A percentile compares a stretch with the other conserved stretches of the same genome.
These are phyloP conservation scores for Oedothorax gibbosus DNA, from an alignment of 1,140 invertebrate genomes.

Conservation along the genomic window DNA sequence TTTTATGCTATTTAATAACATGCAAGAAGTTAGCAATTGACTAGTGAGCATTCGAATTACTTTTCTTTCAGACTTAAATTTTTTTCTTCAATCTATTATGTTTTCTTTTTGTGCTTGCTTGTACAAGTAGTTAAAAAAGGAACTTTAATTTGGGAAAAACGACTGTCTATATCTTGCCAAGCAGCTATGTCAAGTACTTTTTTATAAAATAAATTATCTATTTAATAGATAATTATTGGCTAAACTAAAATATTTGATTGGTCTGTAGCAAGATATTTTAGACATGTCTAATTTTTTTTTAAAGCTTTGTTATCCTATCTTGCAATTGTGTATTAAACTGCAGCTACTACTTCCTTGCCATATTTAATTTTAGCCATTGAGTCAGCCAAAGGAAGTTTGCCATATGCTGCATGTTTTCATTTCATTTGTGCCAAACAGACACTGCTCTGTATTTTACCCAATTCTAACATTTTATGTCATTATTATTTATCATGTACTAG, in stretches of 20 bases:
- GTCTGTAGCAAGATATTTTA: slow-evolving; percentile 12
- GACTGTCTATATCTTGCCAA: slow-evolving; percentile 10
- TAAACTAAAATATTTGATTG: not conserved
- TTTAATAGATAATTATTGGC: too few species aligned
- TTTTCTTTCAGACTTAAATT: not conserved
- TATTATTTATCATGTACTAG: slow-evolving; percentile 37
- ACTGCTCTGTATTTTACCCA: slow-evolving; percentile 31
- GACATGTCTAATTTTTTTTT: slow-evolving; percentile 7
- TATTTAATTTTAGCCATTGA: slow-evolving; percentile 25
- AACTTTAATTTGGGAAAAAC: not conserved
- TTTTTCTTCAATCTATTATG: not conserved
- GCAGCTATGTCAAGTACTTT: too few species aligned
- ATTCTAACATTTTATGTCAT: slow-evolving; percentile 23
- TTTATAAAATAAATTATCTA: too few species aligned
- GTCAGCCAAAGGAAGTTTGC: slow-evolving; percentile 13
- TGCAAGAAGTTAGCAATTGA: too few species aligned
- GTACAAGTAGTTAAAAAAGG: slow-evolving; percentile 3
- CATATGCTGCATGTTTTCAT: slow-evolving; percentile 20
- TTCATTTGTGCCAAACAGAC: slow-evolving; percentile 47
- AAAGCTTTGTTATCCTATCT: not conserved
- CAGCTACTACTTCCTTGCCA: slow-evolving; percentile 12
- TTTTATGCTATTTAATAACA: too few species aligned
- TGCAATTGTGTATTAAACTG: not conserved
- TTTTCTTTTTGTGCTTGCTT: slow-evolving; percentile 7
- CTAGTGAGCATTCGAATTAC: too few species aligned